Percentiles rank a stretch among this genome's conserved stretches.
These are phyloP conservation scores for Elachura formosa DNA, from an alignment of 2,113 vertebrate genomes.

Conservation along the genomic window DNA sequence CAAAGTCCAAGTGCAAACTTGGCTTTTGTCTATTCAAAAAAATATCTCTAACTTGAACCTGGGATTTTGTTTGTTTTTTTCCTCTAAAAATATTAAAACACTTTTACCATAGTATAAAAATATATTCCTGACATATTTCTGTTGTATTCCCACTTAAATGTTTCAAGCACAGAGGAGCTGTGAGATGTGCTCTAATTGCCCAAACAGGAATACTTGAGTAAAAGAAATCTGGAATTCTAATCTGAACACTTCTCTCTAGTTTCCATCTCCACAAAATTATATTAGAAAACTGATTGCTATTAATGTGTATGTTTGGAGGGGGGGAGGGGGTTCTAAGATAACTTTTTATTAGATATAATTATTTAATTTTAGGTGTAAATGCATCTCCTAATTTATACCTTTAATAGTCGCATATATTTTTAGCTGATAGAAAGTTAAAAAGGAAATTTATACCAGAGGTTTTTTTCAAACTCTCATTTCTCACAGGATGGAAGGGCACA, in stretches of 20 bases:
- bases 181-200: neutral
- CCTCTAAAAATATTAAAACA: neutral
- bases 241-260: neutral
- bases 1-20: neutral
- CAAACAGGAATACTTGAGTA: neutral
- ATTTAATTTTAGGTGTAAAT: neutral
- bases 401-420: neutral
- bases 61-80: neutral
- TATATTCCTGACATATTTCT: neutral
- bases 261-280: neutral
- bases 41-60: neutral
- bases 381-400: neutral
- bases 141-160: neutral
- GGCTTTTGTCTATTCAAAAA: neutral
- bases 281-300: neutral
- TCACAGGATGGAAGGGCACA: constrained; percentile 89
- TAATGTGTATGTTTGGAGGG: neutral
- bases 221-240: neutral
- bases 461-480: neutral
- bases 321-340: neutral
- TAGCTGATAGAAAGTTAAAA: neutral
- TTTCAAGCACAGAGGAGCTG: neutral
- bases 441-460: neutral
- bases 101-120: neutral
- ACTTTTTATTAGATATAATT: neutral